phyloP scores from a whole-genome alignment of 2,888 invertebrate species.

The Phytoseiulus persimilis region DNA sequence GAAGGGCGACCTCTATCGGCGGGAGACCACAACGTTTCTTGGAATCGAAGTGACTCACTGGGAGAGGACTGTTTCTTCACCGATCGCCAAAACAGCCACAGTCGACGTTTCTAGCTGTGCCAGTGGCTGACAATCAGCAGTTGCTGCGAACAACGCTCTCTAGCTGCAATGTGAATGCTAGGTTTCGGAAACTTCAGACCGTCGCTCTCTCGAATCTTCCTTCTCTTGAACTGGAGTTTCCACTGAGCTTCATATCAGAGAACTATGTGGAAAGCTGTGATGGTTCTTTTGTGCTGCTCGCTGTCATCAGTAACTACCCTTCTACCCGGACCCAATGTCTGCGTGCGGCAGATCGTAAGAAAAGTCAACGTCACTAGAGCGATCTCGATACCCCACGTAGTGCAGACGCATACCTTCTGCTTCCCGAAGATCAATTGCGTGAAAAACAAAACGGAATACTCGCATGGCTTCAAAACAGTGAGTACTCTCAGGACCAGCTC shows the following conservation, averaged over 20 bases:
- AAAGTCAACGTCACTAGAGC: neutral
- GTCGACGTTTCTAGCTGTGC: neutral
- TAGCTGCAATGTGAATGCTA: neutral
- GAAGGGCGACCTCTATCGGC: neutral
- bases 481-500: neutral
- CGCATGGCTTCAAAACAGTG: neutral
- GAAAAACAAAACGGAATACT: constrained; percentile 22
- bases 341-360: neutral
- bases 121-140: neutral
- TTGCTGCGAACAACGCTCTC: neutral
- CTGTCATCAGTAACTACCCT: neutral
- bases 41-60: neutral
- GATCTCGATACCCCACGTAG: neutral
- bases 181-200: neutral
- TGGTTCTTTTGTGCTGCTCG: neutral
- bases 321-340: neutral
- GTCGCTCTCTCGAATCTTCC: neutral
- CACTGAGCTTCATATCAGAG: neutral
- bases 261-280: neutral
- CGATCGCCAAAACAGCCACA: neutral
- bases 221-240: neutral
- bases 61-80: neutral
- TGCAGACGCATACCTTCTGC: constrained; percentile 20
- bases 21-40: neutral
- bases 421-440: neutral